These are phyloP conservation scores for Spisula solida DNA, from an alignment of 2,888 invertebrate genomes.

Conservation along the genomic window DNA sequence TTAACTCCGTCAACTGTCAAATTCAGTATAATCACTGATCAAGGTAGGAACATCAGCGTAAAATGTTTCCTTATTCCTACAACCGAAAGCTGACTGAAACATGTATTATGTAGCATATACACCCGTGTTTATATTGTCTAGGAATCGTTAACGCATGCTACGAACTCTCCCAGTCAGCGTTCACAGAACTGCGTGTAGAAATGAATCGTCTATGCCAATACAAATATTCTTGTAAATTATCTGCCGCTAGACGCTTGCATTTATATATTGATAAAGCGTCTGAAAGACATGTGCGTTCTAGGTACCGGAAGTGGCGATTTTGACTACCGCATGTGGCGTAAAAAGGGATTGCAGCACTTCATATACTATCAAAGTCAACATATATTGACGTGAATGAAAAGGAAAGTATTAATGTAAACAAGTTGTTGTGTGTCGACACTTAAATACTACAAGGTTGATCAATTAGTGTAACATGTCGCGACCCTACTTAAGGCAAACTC, in stretches of 20 bases:
- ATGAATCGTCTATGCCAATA: conserved; percentile 31
- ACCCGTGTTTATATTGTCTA: background rate
- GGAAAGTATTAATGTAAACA: conserved; percentile 35
- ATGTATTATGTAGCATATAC: background rate
- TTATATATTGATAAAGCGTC: conserved; percentile 42
- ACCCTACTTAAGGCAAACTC: background rate
- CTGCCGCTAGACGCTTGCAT: conserved; percentile 32
- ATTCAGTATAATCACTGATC: background rate
- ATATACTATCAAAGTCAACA: conserved; percentile 12
- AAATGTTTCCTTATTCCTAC: background rate
- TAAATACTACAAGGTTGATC: background rate
- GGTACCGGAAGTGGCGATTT: conserved; percentile 37
- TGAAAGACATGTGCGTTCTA: conserved; percentile 8
- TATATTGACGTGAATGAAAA: conserved; percentile 12
- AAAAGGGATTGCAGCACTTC: conserved; percentile 4
- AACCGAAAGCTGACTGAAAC: background rate
- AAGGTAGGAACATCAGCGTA: background rate
- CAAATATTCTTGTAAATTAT: background rate
- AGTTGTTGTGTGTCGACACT: conserved; percentile 34
- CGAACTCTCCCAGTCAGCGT: background rate
- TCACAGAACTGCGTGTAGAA: conserved; percentile 29
- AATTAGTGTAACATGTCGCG: background rate
- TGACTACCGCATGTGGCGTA: background rate
- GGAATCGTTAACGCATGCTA: background rate
- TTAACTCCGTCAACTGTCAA: background rate